Percentiles rank a stretch among this genome's conserved stretches.
Evolutionary conservation across 2,113 vertebrate genomes (phyloP).

Genomic region (Oryzias javanicus): DNA sequence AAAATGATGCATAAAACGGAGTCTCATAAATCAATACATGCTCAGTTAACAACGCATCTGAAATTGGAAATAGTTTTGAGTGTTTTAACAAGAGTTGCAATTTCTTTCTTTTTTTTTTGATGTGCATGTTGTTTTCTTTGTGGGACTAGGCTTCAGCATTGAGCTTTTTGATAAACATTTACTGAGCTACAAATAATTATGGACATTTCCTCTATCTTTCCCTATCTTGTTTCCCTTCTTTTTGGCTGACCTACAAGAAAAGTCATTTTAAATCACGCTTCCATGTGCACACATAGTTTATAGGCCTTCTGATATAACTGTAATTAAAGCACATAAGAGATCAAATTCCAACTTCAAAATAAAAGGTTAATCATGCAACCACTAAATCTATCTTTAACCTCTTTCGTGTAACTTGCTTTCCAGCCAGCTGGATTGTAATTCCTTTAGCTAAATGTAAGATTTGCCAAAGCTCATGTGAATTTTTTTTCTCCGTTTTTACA

Average conservation of each 20-base stretch:
- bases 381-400: constrained; percentile 45
- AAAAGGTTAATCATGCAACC: constrained; percentile 28
- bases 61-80: constrained; percentile 10
- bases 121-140: constrained; percentile 51
- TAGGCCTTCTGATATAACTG: no score
- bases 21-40: constrained; percentile 12
- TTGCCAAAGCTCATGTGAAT: constrained; percentile 39
- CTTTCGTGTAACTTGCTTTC: constrained; percentile 31
- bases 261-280: constrained; percentile 51
- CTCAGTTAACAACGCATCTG: constrained; percentile 24
- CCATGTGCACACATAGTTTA: background rate
- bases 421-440: constrained; percentile 38
- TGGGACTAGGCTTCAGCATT: constrained; percentile 19
- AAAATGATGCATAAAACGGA: constrained; percentile 16
- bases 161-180: constrained; percentile 11
- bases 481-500: background rate
- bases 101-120: constrained; percentile 13
- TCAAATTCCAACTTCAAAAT: background rate
- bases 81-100: constrained; percentile 14
- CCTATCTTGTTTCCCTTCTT: constrained; percentile 14
- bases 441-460: constrained; percentile 14
- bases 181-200: constrained; percentile 18
- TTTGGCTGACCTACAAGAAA: constrained; percentile 46
- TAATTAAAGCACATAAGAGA: background rate
- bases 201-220: constrained; percentile 33